Conservation (phyloP, 2,888 invertebrate species). For the Drosophila imparisetae region DNA sequence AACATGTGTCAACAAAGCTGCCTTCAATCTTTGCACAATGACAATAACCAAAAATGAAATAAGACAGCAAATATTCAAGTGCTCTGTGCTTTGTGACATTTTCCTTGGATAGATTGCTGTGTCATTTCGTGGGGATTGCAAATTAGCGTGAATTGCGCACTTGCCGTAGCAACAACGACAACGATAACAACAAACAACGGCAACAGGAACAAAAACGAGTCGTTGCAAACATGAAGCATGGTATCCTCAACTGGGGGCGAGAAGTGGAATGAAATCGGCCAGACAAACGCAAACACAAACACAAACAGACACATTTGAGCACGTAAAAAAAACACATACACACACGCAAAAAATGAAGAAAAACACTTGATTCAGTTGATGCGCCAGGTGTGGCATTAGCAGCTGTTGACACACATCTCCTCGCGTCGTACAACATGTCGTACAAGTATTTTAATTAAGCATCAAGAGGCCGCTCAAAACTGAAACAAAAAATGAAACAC, state of each 20-base stretch:
- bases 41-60: constrained; percentile 31
- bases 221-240: constrained; percentile 3
- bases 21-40: constrained; percentile 3
- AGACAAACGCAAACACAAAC: constrained; percentile 43
- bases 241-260: neutral
- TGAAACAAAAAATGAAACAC: constrained; percentile 38
- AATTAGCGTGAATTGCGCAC: constrained; percentile 75
- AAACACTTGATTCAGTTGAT: constrained; percentile 55
- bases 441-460: constrained; percentile 81
- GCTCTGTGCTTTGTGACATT: constrained; percentile 17
- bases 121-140: constrained; percentile 68
- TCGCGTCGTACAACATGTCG: constrained; percentile 70
- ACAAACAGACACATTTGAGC: constrained; percentile 7
- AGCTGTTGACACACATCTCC: constrained; percentile 74
- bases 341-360: neutral
- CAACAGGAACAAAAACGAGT: neutral
- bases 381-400: constrained; percentile 65
- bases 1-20: constrained; percentile 25
- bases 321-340: constrained; percentile 2
- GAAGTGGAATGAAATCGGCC: constrained; percentile 34
- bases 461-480: constrained; percentile 60
- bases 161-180: constrained; percentile 36
- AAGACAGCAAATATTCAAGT: constrained; percentile 39
- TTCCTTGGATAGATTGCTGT: constrained; percentile 39
- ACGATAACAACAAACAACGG: neutral